Evolutionary conservation across 1,140 invertebrate genomes (phyloP), one percentile per base, ranked within the genome.

Genomic region (Phymorhynchus buccinoides): DNA sequence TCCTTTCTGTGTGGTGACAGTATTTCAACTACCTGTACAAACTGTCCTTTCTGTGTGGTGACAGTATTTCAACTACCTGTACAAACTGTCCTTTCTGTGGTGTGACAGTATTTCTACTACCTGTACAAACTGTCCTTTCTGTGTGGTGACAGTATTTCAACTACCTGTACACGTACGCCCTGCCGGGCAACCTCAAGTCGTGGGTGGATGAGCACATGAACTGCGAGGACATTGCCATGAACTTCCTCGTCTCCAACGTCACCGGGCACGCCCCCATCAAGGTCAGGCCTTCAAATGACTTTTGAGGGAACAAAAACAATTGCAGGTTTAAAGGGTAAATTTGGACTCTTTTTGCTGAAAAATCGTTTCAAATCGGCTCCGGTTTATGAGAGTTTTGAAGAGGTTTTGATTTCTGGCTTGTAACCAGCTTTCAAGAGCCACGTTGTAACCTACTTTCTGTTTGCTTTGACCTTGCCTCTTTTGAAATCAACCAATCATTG

Each of bases 181-280:
- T 99, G 94, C 98, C 98, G 0, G 96, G 97, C 91, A 97, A 97
- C 35, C 97, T 99, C 83, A 95, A 98, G 41, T 96, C 98, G 89
- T 99, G 99, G 95, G 98, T 99, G 9, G 98, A 99, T 93, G 97
- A 99, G 92, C 97, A 97, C 89, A 99, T 99, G 97, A 99, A 99
- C 93, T 99, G 99, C 94, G 99, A 99, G 94, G 99, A 99, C 93
- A 99, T 99, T 88, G 98, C 99, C 3, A 99, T 99, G 98, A 99
- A 99, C 93, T 99, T 99, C 94, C 95, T 99, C 0, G 97, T 99
- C 42, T 97, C 98, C 18, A 98, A 99, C 92, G 94, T 99, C 41
- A 99, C 98, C 0, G 95, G 98, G 3, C 98, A 98, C 94, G 96
- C 97, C 32, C 97, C 98, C 0, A 97, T 99, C 75, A 99, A 99